phyloP scores from a whole-genome alignment of 2,113 vertebrate genomes.

The Pyrgilauda ruficollis region DNA sequence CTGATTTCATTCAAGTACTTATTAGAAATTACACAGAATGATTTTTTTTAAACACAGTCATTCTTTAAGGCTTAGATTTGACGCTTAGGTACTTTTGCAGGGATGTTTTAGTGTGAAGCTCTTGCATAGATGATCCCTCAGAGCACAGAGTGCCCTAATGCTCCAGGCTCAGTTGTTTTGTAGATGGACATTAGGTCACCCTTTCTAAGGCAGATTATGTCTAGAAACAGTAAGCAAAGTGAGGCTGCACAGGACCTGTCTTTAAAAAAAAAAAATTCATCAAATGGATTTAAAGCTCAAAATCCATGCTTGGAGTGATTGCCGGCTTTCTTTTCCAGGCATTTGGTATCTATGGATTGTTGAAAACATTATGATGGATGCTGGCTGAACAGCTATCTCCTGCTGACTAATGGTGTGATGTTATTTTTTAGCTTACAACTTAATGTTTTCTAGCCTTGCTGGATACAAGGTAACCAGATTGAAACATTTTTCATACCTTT shows the following conservation, averaged over 20 bases:
- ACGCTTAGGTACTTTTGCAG: not conserved
- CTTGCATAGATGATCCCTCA: not conserved
- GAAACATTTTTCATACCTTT: not conserved
- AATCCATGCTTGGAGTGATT: not conserved
- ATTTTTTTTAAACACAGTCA: not conserved
- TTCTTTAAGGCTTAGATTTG: not conserved
- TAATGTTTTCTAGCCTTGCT: not conserved
- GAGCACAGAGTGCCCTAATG: not conserved
- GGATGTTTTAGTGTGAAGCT: not conserved
- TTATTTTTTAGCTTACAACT: not conserved
- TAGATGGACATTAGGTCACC: not conserved
- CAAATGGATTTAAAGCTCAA: not conserved
- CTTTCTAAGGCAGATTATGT: not conserved
- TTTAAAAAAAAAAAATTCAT: not conserved
- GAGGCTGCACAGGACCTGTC: not conserved
- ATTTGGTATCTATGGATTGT: not conserved
- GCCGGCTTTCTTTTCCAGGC: not conserved
- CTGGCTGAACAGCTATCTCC: not conserved
- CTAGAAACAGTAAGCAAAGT: not conserved
- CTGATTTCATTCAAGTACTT: not conserved
- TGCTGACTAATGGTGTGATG: not conserved
- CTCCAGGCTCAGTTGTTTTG: not conserved
- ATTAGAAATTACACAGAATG: not conserved
- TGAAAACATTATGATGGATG: not conserved
- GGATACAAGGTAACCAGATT: slow-evolving; percentile 33